Conservation (phyloP, 1,140 invertebrate species). For the Sitophilus oryzae region DNA sequence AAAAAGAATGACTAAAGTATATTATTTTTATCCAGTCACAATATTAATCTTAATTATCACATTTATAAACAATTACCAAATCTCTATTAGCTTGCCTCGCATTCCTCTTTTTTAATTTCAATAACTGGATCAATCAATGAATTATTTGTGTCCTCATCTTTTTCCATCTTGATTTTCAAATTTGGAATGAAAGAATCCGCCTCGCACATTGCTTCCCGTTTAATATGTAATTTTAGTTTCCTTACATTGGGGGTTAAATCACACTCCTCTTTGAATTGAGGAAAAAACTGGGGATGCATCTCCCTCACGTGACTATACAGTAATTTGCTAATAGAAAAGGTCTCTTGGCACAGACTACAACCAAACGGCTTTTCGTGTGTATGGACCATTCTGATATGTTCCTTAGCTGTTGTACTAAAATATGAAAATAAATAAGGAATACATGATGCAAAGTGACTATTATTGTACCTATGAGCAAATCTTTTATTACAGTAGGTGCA, state of each 20-base stretch:
- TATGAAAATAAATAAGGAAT: conserved; percentile 3
- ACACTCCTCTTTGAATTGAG: conserved; percentile 22
- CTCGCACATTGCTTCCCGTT: too few species aligned
- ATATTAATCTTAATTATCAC: too few species aligned
- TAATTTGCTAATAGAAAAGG: conserved; percentile 41
- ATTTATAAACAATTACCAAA: too few species aligned
- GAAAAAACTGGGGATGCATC: conserved; percentile 31
- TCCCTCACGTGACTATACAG: conserved; percentile 34
- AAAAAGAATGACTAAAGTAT: too few species aligned
- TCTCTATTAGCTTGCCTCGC: too few species aligned
- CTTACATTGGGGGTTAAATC: conserved; percentile 24
- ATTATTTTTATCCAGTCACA: too few species aligned
- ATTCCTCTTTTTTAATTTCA: too few species aligned
- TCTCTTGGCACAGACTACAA: conserved; percentile 49
- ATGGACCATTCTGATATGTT: conserved; percentile 53
- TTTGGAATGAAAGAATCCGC: too few species aligned
- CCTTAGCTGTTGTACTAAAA: conserved; percentile 29
- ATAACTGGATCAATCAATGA: too few species aligned
- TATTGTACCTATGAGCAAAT: conserved; percentile 39
- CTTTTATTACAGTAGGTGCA: conserved; percentile 34
- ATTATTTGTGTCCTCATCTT: too few species aligned
- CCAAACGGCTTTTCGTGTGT: conserved; percentile 47
- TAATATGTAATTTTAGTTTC: too few species aligned
- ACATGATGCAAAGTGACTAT: not conserved
- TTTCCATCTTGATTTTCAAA: too few species aligned